phyloP scores from a whole-genome alignment of 2,797 vertebrate species.

The Gobionotothen gibberifrons region DNA sequence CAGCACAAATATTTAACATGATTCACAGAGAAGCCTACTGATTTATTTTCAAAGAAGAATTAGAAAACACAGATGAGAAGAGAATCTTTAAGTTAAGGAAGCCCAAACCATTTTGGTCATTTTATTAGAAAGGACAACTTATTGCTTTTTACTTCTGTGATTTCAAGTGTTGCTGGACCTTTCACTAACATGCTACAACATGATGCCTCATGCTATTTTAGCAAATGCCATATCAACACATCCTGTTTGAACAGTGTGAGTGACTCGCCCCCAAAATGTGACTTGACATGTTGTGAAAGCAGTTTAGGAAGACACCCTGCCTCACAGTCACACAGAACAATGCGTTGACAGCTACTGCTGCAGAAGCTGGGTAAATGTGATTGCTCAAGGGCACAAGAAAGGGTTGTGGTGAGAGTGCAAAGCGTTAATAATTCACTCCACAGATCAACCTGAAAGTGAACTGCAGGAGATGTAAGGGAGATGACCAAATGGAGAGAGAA shows the following conservation, averaged over 20 bases:
- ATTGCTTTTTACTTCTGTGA: background rate
- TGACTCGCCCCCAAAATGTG: background rate
- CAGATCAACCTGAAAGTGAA: background rate
- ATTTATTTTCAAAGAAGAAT: background rate
- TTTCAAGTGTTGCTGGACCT: background rate
- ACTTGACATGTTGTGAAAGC: background rate
- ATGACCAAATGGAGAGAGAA: slow-evolving; percentile 14
- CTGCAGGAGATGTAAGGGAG: slow-evolving; percentile 20
- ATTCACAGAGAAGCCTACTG: background rate
- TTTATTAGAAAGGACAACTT: background rate
- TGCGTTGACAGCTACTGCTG: slow-evolving; percentile 10
- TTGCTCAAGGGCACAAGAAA: slow-evolving; percentile 32
- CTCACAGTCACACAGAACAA: background rate
- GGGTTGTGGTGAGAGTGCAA: slow-evolving; percentile 1
- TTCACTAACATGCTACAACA: background rate
- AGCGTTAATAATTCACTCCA: slow-evolving; percentile 30
- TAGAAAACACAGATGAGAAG: background rate
- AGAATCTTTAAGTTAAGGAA: background rate
- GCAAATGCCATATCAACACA: background rate
- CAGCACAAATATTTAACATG: background rate
- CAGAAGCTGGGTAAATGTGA: background rate
- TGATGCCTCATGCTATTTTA: slow-evolving; percentile 6
- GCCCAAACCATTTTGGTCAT: background rate
- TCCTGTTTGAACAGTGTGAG: background rate
- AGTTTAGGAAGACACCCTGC: background rate